Conservation (phyloP, 2,113 vertebrate species). For the Formicarius rufipectus region DNA sequence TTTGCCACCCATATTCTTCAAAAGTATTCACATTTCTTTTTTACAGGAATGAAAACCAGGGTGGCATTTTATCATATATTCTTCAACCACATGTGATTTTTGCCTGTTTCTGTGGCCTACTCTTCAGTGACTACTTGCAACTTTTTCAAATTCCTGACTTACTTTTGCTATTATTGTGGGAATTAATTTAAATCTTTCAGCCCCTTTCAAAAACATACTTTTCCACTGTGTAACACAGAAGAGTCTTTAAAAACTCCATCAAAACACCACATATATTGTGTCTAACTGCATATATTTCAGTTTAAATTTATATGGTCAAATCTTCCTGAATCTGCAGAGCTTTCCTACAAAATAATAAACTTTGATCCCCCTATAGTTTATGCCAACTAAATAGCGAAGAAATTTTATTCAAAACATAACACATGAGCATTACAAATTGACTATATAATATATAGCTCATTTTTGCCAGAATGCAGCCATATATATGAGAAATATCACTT, state of each 20-base stretch:
- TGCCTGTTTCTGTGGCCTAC: neutral
- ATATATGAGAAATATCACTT: neutral
- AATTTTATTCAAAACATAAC: neutral
- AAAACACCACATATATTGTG: neutral
- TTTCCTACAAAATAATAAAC: neutral
- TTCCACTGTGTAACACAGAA: neutral
- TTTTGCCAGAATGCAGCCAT: neutral
- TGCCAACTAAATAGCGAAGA: neutral
- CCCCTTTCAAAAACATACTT: too few species aligned
- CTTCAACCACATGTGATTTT: neutral
- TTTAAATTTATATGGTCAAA: neutral
- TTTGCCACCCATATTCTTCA: neutral
- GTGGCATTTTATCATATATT: neutral
- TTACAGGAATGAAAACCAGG: neutral
- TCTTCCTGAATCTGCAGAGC: neutral
- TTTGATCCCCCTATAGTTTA: neutral
- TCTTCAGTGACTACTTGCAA: neutral
- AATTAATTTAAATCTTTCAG: neutral
- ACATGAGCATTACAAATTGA: rapidly evolving
- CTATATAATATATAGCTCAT: neutral
- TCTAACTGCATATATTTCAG: neutral
- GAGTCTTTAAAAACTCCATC: neutral
- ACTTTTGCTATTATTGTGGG: neutral
- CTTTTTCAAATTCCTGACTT: neutral
- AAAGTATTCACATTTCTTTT: neutral